Percentiles rank a stretch among this genome's conserved stretches.
These are phyloP conservation scores for Ditylenchus dipsaci DNA, from an alignment of 1,140 invertebrate species.

Conservation along the genomic window DNA sequence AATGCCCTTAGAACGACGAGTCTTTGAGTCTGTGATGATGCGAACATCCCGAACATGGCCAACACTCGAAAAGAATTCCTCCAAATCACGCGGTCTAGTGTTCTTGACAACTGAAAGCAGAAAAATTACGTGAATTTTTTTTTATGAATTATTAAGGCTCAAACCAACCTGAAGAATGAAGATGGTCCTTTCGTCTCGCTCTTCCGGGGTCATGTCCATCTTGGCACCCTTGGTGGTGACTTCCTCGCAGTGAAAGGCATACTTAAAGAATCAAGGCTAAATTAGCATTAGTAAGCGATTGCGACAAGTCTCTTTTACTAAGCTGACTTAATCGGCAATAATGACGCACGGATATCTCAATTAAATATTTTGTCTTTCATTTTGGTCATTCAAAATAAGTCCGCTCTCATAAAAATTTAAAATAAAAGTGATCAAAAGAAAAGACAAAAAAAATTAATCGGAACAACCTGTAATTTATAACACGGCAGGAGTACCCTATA, in stretches of 20 bases:
- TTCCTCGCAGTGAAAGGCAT: slow-evolving; percentile 54
- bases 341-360: too few relatives aligned
- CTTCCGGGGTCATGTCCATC: slow-evolving; percentile 81
- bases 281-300: not conserved
- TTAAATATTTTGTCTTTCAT: too few relatives aligned
- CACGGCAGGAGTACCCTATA: too few relatives aligned
- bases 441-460: too few relatives aligned
- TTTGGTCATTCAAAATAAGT: too few relatives aligned
- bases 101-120: slow-evolving; percentile 68
- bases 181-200: slow-evolving; percentile 92
- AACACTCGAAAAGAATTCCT: slow-evolving; percentile 98
- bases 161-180: slow-evolving; percentile 84
- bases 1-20: slow-evolving; percentile 94
- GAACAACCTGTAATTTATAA: too few relatives aligned
- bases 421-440: too few relatives aligned
- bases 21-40: slow-evolving; percentile 98
- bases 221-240: slow-evolving; percentile 52
- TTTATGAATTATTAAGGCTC: too few relatives aligned
- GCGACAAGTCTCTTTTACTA: too few relatives aligned
- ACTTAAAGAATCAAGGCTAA: slow-evolving; percentile 40
- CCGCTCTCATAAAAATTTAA: too few relatives aligned
- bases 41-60: slow-evolving; percentile 97
- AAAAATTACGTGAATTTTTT: slow-evolving; percentile 20
- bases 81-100: slow-evolving; percentile 84
- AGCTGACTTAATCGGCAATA: too few relatives aligned